Base-by-base conservation (phyloP, 92 coral and sea anemone species). In the Bergia sp. region DNA sequence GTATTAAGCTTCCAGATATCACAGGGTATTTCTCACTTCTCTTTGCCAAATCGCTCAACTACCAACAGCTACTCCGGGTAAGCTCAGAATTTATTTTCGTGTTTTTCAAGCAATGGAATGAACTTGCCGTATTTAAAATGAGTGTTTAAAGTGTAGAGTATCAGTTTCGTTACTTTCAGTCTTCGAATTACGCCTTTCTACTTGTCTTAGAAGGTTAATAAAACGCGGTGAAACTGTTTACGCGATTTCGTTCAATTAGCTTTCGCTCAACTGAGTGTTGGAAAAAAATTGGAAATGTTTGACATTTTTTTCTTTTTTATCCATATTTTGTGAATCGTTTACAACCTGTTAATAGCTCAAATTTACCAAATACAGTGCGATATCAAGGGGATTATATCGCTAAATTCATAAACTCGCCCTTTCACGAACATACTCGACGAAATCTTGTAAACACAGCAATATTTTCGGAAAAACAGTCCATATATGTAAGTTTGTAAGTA, bases 341-440 rank as follows among this genome's bases (percentile, higher is more conserved):
- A 75, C n/a, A 43, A 75, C 49, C 44, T 44, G 78, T 84, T 84
- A 67, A 69, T 84, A 47, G n/a, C 87, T 84, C 79, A 69, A 84
- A 29, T 84, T 41, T 84, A 20, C 49, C 42, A 58, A 69, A 71
- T 84, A 49, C 58, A 45, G 66, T 43, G 42, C 21, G 65, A 84
- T 66, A 84, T 67, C 29, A 5, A 55, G 64, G 45, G 45, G 16
- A 67, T 69, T 71, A 44, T 44, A 43, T 50, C 11, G 65, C 37
- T 71, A 43, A 84, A n/a, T 67, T 71, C 40, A 69, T 44, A 16
- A 40, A 67, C 1, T 45, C 64, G 65, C 87, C 87, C n/a, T 42
- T 72, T 40, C 21, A 66, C 10, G 77, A 43, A 43, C 10, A 40
- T 18, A 7, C 41, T 4, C 38, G 23, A 41, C 58, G 73, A 83